Percentiles rank a stretch among this genome's conserved stretches.
phyloP scores from a whole-genome alignment of 1,140 invertebrate genomes.

The Drosophila punjabiensis region DNA sequence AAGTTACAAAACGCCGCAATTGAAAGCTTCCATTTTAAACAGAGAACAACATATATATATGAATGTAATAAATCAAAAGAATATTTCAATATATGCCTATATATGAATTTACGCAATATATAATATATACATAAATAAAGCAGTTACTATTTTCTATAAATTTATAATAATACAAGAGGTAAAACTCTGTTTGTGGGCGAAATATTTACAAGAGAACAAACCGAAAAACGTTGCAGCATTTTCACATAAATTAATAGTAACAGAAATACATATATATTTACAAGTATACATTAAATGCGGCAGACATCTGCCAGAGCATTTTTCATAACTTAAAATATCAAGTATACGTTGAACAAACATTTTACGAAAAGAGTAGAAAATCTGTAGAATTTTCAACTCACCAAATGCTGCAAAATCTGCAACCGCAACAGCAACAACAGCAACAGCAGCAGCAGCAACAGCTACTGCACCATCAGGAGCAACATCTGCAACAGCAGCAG shows the following conservation, averaged over 20 bases:
- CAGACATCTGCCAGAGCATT: constrained; percentile 1
- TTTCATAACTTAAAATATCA: constrained; percentile 1
- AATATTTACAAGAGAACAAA: constrained; percentile 25
- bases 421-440: constrained; percentile 54
- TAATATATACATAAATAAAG: constrained; percentile 43
- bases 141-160: constrained; percentile 70
- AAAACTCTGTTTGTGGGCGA: constrained; percentile 2
- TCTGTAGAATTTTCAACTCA: neutral
- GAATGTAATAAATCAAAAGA: constrained; percentile 28
- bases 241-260: constrained; percentile 3
- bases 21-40: constrained; percentile 80
- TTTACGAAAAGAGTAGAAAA: neutral
- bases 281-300: neutral
- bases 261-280: constrained; percentile 8
- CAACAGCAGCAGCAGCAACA: constrained; percentile 26
- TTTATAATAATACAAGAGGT: constrained; percentile 35
- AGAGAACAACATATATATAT: constrained; percentile 46
- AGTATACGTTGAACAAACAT: neutral
- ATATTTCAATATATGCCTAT: constrained; percentile 44
- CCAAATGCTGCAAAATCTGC: constrained; percentile 79
- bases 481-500: constrained; percentile 29
- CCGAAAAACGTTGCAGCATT: neutral
- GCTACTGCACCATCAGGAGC: constrained; percentile 42
- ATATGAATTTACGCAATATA: constrained; percentile 59
- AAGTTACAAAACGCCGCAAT: constrained; percentile 82